Evolutionary conservation across 2,888 invertebrate species (phyloP).

Genomic region (Endotricha flammealis): DNA sequence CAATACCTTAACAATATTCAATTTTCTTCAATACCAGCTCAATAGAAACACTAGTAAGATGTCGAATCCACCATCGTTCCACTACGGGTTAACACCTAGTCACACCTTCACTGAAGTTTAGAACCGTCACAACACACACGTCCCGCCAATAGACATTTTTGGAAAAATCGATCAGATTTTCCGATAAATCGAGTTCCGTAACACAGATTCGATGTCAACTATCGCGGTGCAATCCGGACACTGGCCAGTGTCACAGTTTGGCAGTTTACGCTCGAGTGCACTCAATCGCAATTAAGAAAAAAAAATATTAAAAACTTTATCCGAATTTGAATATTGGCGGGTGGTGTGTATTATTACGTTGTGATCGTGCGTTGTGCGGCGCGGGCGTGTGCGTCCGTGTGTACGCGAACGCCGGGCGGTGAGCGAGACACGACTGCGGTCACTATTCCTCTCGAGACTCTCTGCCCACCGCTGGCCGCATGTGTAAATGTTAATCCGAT

Average conservation of each 20-base stretch:
- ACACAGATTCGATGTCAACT: conserved; percentile 60
- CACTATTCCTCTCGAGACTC: conserved; percentile 46
- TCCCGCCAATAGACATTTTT: conserved; percentile 60
- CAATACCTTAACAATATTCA: conserved; percentile 45
- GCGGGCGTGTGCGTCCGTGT: conserved; percentile 10
- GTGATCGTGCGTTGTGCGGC: conserved; percentile 54
- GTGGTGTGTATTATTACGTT: conserved; percentile 59
- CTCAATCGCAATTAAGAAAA: conserved; percentile 54
- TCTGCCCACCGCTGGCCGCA: conserved; percentile 58
- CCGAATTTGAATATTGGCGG: conserved; percentile 55
- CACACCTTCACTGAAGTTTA: conserved; percentile 57
- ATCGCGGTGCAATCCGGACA: conserved; percentile 62
- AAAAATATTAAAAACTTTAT: conserved; percentile 35
- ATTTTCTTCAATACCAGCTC: conserved; percentile 42
- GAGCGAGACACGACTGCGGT: conserved; percentile 68
- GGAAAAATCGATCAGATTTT: conserved; percentile 45
- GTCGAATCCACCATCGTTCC: conserved; percentile 72
- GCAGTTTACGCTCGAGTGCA: conserved; percentile 59
- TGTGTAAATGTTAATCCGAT: conserved; percentile 64
- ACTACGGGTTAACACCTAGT: conserved; percentile 55
- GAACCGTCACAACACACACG: conserved; percentile 50
- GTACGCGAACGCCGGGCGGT: conserved; percentile 64
- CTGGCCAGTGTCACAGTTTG: conserved; percentile 58
- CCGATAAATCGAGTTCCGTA: conserved; percentile 35
- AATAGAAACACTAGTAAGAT: conserved; percentile 53